phyloP scores from a whole-genome alignment of 1,140 invertebrate species.

The Eurosta solidaginis region DNA sequence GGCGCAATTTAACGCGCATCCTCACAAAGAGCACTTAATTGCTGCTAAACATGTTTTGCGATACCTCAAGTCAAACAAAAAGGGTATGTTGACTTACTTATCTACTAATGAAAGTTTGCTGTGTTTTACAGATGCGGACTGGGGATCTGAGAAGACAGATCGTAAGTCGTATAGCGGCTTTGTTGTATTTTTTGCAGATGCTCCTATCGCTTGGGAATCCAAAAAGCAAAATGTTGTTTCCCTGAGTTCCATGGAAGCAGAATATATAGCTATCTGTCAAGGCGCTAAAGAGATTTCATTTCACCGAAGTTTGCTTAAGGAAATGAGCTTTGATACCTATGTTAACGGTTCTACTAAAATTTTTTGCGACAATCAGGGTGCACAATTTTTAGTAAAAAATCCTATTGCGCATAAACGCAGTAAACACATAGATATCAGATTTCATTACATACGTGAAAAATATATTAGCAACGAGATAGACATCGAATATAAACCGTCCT shows the following conservation, averaged over 20 bases:
- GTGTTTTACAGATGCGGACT: constrained; percentile 40
- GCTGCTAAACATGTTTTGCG: constrained; percentile 34
- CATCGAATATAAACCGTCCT: background rate
- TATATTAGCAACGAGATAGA: background rate
- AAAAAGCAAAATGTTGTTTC: constrained; percentile 33
- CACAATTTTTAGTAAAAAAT: constrained; percentile 5
- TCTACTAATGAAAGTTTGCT: background rate
- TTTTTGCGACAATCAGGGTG: constrained; percentile 12
- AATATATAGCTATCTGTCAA: constrained; percentile 60
- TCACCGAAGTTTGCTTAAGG: constrained; percentile 45
- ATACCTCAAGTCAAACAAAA: constrained; percentile 28
- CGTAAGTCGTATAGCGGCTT: background rate
- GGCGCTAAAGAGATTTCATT: constrained; percentile 56
- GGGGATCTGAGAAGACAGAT: constrained; percentile 40
- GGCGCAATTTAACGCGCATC: constrained; percentile 28
- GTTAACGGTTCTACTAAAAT: background rate
- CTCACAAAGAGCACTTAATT: constrained; percentile 28
- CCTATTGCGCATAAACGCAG: background rate
- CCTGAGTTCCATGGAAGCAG: constrained; percentile 57
- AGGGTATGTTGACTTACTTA: background rate
- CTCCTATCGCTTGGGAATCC: background rate
- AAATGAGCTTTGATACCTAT: constrained; percentile 29
- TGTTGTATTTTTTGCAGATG: background rate
- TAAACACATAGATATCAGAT: constrained; percentile 15
- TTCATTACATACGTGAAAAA: background rate